A percentile compares a stretch with the other conserved stretches of the same genome.
Conservation (phyloP, 2,888 invertebrate species). For the Latheticus oryzae region DNA sequence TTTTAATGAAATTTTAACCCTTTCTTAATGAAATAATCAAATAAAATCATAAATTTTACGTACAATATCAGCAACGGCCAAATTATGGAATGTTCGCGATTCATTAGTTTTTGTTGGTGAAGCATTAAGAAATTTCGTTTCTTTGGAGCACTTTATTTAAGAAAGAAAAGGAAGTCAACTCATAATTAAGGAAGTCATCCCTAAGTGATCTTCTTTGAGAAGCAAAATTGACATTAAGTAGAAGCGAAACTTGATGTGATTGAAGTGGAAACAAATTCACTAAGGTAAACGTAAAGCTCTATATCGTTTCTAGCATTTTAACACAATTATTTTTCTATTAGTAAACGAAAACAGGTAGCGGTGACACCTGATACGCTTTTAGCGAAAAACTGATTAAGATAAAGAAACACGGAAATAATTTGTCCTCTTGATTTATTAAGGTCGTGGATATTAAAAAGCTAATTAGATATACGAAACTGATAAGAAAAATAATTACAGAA, state of each 20-base stretch:
- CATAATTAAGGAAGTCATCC: conserved; percentile 45
- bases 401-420: conserved; percentile 9
- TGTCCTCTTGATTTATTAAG: conserved; percentile 7
- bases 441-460: neutral
- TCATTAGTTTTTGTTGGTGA: conserved; percentile 25
- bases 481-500: conserved; percentile 12
- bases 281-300: conserved; percentile 29
- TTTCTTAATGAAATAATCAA: conserved; percentile 38
- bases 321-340: conserved; percentile 27
- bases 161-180: conserved; percentile 26
- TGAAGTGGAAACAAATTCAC: conserved; percentile 43
- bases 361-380: no score
- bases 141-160: conserved; percentile 10
- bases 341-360: no score
- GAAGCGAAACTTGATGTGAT: conserved; percentile 45
- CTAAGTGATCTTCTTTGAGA: conserved; percentile 45
- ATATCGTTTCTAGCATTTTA: conserved; percentile 31
- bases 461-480: conserved; percentile 2
- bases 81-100: conserved; percentile 33
- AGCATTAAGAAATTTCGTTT: conserved; percentile 11
- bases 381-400: neutral
- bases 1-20: conserved; percentile 37
- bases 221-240: conserved; percentile 46
- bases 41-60: conserved; percentile 33
- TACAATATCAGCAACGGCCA: no score